These are phyloP conservation scores for Hemistola chrysoprasaria DNA, from an alignment of 2,888 invertebrate species.

Conservation along the genomic window DNA sequence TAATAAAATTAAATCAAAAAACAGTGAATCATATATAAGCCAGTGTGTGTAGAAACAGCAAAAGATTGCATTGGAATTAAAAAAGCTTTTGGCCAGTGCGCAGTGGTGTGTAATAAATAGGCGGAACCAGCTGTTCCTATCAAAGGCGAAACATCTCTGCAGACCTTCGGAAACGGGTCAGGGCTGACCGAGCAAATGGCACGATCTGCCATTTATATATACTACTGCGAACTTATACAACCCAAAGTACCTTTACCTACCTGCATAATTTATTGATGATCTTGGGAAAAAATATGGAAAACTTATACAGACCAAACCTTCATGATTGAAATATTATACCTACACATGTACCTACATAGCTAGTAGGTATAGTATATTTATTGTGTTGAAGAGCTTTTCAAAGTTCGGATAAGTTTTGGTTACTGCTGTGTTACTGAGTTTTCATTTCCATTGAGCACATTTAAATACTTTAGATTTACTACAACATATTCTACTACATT, in stretches of 20 bases:
- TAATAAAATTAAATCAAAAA: no score
- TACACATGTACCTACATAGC: no score
- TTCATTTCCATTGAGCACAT: no score
- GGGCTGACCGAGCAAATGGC: conserved; percentile 48
- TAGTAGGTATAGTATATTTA: no score
- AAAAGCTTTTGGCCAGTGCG: conserved; percentile 26
- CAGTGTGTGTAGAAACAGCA: conserved; percentile 14
- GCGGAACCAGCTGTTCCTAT: conserved; percentile 41
- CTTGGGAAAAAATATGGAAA: no score
- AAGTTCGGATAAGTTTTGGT: no score
- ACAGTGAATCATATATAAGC: not conserved
- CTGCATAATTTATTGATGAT: not conserved
- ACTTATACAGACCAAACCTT: no score
- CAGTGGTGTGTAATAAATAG: conserved; percentile 46
- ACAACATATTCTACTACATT: no score
- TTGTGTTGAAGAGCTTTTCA: no score
- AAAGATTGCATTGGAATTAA: conserved; percentile 24
- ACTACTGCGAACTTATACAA: conserved; percentile 12
- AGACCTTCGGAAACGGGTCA: conserved; percentile 63
- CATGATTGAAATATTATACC: no score
- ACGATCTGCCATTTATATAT: conserved; percentile 38
- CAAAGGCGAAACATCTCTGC: conserved; percentile 52
- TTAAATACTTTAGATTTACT: no score
- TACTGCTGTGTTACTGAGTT: no score
- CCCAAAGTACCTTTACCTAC: not conserved